Percentiles rank a stretch among this genome's conserved stretches.
Evolutionary conservation across 2,797 vertebrate genomes (phyloP).

Genomic region (Melanotaenia boesemani): DNA sequence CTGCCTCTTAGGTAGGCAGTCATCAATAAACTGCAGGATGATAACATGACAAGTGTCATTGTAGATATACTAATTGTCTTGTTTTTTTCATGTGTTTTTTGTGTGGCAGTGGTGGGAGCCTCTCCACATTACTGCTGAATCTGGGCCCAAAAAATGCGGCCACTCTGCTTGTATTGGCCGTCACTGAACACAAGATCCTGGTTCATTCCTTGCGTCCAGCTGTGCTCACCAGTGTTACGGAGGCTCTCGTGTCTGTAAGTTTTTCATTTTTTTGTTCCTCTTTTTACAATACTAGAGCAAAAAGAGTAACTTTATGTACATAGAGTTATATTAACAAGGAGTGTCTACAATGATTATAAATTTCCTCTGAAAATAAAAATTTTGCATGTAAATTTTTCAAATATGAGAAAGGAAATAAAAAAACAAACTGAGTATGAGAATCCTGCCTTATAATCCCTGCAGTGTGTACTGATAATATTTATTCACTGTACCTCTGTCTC

Average conservation of each 20-base stretch:
- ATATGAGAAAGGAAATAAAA: not conserved
- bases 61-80: not conserved
- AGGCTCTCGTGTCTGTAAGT: conserved; percentile 98
- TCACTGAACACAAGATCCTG: conserved; percentile 99
- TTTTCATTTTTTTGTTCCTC: conserved; percentile 11
- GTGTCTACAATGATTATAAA: not conserved
- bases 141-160: conserved; percentile 96
- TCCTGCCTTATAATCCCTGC: not conserved
- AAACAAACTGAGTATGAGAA: not conserved
- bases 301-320: conserved; percentile 3
- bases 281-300: conserved; percentile 5
- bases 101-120: conserved; percentile 90
- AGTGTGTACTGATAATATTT: not conserved
- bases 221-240: conserved; percentile 97
- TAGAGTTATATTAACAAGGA: conserved; percentile 33
- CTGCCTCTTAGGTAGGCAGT: conserved; percentile 92
- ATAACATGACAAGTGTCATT: not conserved
- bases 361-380: conserved; percentile 17
- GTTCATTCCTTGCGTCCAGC: conserved; percentile 97
- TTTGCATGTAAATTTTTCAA: not conserved
- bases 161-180: conserved; percentile 94
- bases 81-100: conserved; percentile 11
- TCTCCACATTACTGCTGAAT: conserved; percentile 96
- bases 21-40: not conserved
- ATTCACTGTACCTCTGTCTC: conserved; percentile 1